Conservation (phyloP, 2,888 invertebrate species). For the Holacanthella duospinosa region DNA sequence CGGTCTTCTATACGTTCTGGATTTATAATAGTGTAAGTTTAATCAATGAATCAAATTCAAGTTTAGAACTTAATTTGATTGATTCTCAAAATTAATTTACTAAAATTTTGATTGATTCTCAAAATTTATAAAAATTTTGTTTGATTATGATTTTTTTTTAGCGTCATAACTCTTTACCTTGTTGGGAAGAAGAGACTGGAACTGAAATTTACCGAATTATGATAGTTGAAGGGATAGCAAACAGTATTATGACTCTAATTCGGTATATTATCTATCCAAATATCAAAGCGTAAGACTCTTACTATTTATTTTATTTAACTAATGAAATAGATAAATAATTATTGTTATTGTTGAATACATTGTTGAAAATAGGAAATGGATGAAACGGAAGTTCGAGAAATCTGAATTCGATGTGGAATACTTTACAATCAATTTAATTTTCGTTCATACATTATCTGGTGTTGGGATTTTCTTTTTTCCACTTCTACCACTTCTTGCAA, state of each 20-base stretch:
- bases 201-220: background rate
- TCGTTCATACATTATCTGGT: slow-evolving; percentile 5
- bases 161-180: too few species aligned
- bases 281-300: background rate
- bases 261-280: background rate
- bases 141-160: too few species aligned
- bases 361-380: background rate
- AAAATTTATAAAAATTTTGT: too few species aligned
- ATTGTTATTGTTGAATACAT: too few species aligned
- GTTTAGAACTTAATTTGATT: too few species aligned
- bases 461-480: background rate
- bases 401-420: background rate
- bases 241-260: background rate
- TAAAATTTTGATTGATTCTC: too few species aligned
- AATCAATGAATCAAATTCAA: too few species aligned
- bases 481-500: background rate
- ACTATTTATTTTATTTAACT: too few species aligned
- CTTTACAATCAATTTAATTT: background rate
- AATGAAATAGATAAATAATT: too few species aligned
- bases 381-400: background rate
- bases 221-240: background rate
- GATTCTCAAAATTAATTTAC: too few species aligned
- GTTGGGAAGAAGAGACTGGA: slow-evolving; percentile 4
- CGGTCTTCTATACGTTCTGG: background rate
- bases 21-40: background rate